Base-by-base conservation (phyloP, 1,140 invertebrate genomes). In the Pollicipes pollicipes region DNA sequence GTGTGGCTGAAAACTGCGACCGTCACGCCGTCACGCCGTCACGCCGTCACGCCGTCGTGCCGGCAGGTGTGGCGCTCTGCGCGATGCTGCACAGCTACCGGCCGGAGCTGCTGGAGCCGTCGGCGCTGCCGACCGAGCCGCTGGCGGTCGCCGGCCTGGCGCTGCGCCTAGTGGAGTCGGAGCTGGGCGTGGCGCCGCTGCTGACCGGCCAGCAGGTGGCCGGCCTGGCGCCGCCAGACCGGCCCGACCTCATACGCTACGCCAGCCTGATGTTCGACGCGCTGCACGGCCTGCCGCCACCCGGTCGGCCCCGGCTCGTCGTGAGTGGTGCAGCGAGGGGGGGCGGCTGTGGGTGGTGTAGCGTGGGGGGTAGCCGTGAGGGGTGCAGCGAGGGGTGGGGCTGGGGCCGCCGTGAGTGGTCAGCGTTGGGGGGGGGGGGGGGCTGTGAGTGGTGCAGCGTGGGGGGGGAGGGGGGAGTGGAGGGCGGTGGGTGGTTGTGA, bases 61-160 rank as follows among this genome's bases (percentile, higher is more conserved):
- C 63, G 73, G 85, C 84, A 79, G 91, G 91, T 17, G 78, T 89
- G 69, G 88, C 88, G 6, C 81, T 93, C 70, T 91, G 88, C 82
- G 88, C 89, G 24, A 86, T 94, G 58, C 85, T 94, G 74, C 85
- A 88, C 78, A 86, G 88, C 75, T 95, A 94, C 81, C 83, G 91
- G 73, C 92, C 93, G 27, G 89, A 94, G 81, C 81, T 95, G 27
- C 83, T 95, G 77, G 79, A 74, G 82, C 83, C 45, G 80, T 93
- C 32, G 84, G 86, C 71, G 80, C 84, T 70, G 83, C 64, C 28
- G n/a, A 3, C 16, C 3, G 27, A 66, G 27, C 64, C 28, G n/a
- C 64, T 29, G 64, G 64, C n/a, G 74, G 91, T 90, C 78, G 90
- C 90, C 80, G 88, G 92, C 77, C 76, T 90, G 70, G 90, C 89